Evolutionary conservation across 2,113 vertebrate species (phyloP).

Genomic region (Grammomys surdaster): DNA sequence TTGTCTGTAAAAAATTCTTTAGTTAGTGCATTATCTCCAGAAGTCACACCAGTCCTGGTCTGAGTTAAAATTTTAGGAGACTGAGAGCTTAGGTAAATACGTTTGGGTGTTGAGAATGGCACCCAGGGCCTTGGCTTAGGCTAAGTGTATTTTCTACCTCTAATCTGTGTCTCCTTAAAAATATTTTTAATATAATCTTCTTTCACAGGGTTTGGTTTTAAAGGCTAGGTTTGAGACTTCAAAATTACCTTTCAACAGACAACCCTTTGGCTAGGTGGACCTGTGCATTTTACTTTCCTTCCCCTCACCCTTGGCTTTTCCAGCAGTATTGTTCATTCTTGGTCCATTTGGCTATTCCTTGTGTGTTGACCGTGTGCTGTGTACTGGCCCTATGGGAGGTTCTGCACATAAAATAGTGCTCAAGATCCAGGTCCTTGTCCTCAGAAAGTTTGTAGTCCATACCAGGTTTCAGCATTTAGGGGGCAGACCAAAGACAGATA

Average conservation of each 20-base stretch:
- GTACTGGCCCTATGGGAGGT: not conserved
- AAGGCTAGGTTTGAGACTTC: conserved; percentile 46
- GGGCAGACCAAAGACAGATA: not conserved
- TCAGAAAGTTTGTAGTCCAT: not conserved
- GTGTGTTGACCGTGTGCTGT: not conserved
- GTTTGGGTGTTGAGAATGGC: not conserved
- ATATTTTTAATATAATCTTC: conserved; percentile 13
- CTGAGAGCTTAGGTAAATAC: not conserved
- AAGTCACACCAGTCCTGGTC: not conserved
- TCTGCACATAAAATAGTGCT: not conserved
- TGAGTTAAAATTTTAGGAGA: not conserved
- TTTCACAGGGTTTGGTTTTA: conserved; percentile 24
- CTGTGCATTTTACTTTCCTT: not conserved
- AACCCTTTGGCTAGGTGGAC: too few relatives aligned
- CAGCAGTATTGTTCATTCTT: not conserved
- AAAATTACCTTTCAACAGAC: not conserved
- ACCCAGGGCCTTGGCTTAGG: not conserved
- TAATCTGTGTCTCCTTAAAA: not conserved
- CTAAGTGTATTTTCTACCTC: not conserved
- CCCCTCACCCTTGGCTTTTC: not conserved
- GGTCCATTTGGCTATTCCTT: not conserved
- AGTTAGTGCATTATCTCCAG: not conserved
- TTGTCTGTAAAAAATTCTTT: not conserved
- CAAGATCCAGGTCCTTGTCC: not conserved
- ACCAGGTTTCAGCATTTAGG: not conserved